Evolutionary conservation across 2,888 invertebrate genomes (phyloP).

Genomic region (Eumacrocentrus americanus): DNA sequence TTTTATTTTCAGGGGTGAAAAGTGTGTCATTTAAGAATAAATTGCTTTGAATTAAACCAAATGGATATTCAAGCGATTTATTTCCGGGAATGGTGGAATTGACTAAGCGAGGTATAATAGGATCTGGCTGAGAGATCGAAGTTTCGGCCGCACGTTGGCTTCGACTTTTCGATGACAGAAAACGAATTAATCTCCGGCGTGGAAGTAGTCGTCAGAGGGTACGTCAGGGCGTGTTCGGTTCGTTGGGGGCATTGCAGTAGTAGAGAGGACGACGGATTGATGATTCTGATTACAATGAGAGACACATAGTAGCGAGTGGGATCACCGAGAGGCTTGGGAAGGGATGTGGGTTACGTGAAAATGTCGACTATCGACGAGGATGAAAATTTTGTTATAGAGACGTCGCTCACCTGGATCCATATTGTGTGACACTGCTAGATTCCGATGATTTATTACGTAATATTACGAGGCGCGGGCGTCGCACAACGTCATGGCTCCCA

Average conservation of each 20-base stretch:
- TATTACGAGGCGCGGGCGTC: conserved; percentile 39
- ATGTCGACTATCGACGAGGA: conserved; percentile 43
- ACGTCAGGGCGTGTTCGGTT: too few relatives aligned
- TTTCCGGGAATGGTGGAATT: too few relatives aligned
- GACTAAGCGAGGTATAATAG: too few relatives aligned
- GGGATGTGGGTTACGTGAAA: too few relatives aligned
- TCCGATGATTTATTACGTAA: conserved; percentile 56
- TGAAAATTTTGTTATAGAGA: conserved; percentile 43
- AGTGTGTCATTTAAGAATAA: too few relatives aligned
- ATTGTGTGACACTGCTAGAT: conserved; percentile 48
- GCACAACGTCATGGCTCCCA: conserved; percentile 17
- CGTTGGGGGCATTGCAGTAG: neutral
- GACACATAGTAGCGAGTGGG: neutral
- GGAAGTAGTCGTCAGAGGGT: neutral
- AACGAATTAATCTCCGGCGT: conserved; percentile 23
- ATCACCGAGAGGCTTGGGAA: too few relatives aligned
- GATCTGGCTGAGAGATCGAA: too few relatives aligned
- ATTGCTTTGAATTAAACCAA: too few relatives aligned
- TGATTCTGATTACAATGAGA: neutral
- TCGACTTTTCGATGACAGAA: conserved; percentile 13
- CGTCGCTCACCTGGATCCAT: conserved; percentile 49
- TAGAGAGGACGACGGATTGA: conserved; percentile 4
- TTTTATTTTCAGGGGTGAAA: too few relatives aligned
- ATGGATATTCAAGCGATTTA: too few relatives aligned
- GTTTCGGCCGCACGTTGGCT: too few relatives aligned